Conservation (phyloP, 2,113 vertebrate genomes). For the Melanostigma gelatinosum region DNA sequence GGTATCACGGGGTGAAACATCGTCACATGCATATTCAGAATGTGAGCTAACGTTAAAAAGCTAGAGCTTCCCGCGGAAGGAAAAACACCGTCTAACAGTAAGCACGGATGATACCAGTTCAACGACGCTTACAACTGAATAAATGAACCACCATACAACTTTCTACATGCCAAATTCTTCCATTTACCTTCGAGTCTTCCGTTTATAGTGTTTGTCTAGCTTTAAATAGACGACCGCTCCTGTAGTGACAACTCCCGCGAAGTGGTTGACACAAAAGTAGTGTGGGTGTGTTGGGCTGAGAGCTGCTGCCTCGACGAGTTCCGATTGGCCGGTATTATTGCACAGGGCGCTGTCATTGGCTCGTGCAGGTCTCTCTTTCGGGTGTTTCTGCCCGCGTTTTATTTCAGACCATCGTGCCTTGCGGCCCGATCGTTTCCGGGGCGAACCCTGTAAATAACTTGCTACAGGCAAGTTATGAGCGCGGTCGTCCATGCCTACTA, state of each 20-base stretch:
- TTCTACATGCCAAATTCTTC: not conserved
- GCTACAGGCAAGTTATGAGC: not conserved
- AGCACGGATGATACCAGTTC: not conserved
- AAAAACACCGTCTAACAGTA: not conserved
- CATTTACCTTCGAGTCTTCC: conserved; percentile 62
- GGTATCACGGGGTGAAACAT: not conserved
- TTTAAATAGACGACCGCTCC: conserved; percentile 49
- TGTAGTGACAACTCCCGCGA: conserved; percentile 77
- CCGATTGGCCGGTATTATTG: conserved; percentile 67
- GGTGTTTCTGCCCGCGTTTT: conserved; percentile 82
- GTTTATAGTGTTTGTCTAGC: conserved; percentile 26
- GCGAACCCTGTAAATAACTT: conserved; percentile 61
- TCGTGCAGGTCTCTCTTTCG: conserved; percentile 13
- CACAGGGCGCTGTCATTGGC: conserved; percentile 65
- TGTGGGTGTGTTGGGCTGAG: conserved; percentile 76
- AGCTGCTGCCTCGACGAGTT: conserved; percentile 51
- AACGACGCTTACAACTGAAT: not conserved
- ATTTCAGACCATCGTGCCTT: conserved; percentile 82
- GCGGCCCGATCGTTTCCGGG: conserved; percentile 59
- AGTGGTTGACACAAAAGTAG: conserved; percentile 78
- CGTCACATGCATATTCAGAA: conserved; percentile 16
- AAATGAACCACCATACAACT: not conserved
- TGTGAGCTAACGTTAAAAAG: conserved; percentile 6
- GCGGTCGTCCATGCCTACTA: not conserved
- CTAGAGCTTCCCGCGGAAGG: conserved; percentile 7